These are phyloP conservation scores for Struthio camelus DNA, from an alignment of 2,113 vertebrate genomes.

Conservation along the genomic window DNA sequence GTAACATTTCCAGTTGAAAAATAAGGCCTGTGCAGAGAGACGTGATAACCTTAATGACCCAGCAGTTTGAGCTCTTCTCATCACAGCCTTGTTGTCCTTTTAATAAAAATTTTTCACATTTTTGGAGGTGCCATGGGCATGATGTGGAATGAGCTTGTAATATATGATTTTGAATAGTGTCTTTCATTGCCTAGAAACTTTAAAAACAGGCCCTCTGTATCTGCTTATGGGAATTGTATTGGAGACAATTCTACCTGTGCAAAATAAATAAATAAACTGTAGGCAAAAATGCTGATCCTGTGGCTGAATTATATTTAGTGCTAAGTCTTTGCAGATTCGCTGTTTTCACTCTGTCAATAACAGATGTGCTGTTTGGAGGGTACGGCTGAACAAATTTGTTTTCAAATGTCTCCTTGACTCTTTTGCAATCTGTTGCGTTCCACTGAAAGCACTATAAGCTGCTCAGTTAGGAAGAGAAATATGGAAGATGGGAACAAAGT, in stretches of 20 bases:
- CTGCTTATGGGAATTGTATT: neutral
- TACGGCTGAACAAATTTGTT: slow-evolving; percentile 40
- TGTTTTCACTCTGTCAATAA: slow-evolving; percentile 52
- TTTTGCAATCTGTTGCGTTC: slow-evolving; percentile 39
- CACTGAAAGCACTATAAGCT: slow-evolving; percentile 6
- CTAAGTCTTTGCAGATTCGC: slow-evolving; percentile 3
- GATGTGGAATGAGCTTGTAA: neutral
- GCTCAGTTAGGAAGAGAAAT: neutral
- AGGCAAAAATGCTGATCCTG: neutral
- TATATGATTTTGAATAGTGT: neutral
- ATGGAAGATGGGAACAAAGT: neutral
- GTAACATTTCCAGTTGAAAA: slow-evolving; percentile 32
- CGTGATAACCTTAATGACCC: neutral
- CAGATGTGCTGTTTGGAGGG: slow-evolving; percentile 46
- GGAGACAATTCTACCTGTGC: slow-evolving; percentile 5
- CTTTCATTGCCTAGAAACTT: neutral
- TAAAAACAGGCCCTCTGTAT: neutral
- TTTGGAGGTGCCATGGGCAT: neutral
- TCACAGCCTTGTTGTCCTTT: neutral
- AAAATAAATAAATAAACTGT: slow-evolving; percentile 24
- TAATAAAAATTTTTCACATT: slow-evolving; percentile 2
- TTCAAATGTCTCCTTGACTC: slow-evolving; percentile 35
- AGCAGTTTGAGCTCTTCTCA: neutral
- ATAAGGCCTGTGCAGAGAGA: neutral
- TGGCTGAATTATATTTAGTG: slow-evolving; percentile 17